phyloP scores from a whole-genome alignment of 2,113 vertebrate genomes.

The Gallinago jamesoni region DNA sequence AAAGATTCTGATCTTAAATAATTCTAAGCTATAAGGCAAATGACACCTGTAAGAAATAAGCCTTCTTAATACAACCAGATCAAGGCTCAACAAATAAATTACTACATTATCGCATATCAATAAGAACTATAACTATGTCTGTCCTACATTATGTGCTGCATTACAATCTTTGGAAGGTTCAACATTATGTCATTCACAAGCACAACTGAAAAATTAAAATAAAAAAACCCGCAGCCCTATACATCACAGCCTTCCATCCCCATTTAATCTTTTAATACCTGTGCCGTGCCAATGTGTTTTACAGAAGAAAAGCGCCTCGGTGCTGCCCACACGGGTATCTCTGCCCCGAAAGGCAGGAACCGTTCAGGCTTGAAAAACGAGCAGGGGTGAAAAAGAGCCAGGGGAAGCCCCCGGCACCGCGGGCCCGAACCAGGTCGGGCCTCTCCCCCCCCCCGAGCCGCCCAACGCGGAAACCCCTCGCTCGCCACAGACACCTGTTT shows the following conservation, averaged over 20 bases:
- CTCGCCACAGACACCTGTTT: not conserved
- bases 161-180: not conserved
- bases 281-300: not conserved
- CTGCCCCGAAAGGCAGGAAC: not conserved
- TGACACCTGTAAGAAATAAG: not conserved
- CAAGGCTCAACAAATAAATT: not conserved
- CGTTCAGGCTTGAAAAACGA: not conserved
- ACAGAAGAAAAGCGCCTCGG: not conserved
- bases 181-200: rapidly evolving
- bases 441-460: not conserved
- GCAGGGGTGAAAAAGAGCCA: not conserved
- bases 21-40: not conserved
- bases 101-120: not conserved
- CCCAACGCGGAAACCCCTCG: not conserved
- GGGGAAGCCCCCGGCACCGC: not conserved
- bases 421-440: not conserved
- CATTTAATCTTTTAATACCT: not conserved
- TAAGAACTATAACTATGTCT: not conserved
- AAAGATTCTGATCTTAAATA: not conserved
- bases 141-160: not conserved
- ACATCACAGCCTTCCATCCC: not conserved
- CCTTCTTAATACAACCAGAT: not conserved
- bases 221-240: not conserved
- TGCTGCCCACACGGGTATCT: not conserved
- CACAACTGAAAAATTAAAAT: not conserved